Evolutionary conservation across 2,888 invertebrate species (phyloP), one percentile per base, ranked within the genome.

Genomic region (Drosophila monieri): DNA sequence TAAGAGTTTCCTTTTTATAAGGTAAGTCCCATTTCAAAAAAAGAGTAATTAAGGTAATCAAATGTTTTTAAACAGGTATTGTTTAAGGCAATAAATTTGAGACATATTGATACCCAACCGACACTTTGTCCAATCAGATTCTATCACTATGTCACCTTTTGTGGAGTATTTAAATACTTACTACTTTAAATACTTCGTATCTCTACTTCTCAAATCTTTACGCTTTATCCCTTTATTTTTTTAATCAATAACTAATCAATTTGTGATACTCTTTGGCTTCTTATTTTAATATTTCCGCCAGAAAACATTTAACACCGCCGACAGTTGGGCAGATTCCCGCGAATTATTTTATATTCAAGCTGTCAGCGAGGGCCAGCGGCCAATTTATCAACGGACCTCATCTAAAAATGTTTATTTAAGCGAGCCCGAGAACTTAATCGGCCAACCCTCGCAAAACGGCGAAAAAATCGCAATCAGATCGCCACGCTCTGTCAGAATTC

Each of bases 391-490:
- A 62, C 61, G 56, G 51, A 51, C 64, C 51, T 62, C 60, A 64
- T 59, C 54, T 48, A 15, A 61, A 60, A 77, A 76, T 84, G 77
- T 84, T 86, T 80, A 76, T 68, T 76, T 74, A 80, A 76, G 67
- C 67, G 66, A 67, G 43, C 6, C 54, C 75, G 73, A 65, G 68
- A 83, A 80, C 80, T 71, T 80, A 80, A 83, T 77, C 80, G 39
- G 74, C 66, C 58, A 77, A 79, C 68, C 77, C 69, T 39, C 51
- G 44, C 37, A 10, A 43, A 43, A 21, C 9, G 21, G 10, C 61
- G 18, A 59, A 60, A 27, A 68, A 80, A 80, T 85, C 61, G 80
- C 86, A 88, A 73, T 87, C 76, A 76, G 86, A 88, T 84, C 78
- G 75, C 64, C 72, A 49, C 80, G 84, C 58, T 64, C 69, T 65